phyloP scores from a whole-genome alignment of 1,140 invertebrate genomes.

The Varroa destructor region DNA sequence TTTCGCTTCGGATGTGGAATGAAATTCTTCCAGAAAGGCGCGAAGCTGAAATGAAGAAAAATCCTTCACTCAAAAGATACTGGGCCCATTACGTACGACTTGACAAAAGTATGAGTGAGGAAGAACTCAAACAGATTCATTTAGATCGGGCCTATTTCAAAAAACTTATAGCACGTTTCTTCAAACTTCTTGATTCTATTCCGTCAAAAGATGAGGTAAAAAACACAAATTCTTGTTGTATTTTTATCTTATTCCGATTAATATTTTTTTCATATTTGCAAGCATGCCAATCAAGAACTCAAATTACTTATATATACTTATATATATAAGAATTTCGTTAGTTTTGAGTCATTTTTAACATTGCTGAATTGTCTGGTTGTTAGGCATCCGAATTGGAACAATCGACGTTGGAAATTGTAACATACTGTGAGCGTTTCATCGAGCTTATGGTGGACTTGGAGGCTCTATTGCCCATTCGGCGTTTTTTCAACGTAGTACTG shows the following conservation, averaged over 20 bases:
- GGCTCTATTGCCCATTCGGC: constrained; percentile 76
- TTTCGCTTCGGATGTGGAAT: constrained; percentile 85
- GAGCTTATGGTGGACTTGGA: constrained; percentile 93
- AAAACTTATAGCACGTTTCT: constrained; percentile 78
- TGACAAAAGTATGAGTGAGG: constrained; percentile 53
- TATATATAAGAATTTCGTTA: no score
- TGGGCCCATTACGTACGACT: constrained; percentile 79
- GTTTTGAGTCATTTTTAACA: background rate
- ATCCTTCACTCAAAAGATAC: constrained; percentile 79
- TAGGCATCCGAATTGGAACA: constrained; percentile 39
- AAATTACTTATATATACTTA: no score
- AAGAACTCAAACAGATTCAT: constrained; percentile 54
- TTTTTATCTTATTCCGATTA: no score
- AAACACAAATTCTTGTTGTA: background rate
- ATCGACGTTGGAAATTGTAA: constrained; percentile 50
- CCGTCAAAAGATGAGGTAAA: constrained; percentile 47
- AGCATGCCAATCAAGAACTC: no score
- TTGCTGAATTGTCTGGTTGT: constrained; percentile 27
- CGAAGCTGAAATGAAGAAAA: constrained; percentile 67
- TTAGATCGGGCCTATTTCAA: constrained; percentile 81
- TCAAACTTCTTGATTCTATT: constrained; percentile 63
- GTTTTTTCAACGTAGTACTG: constrained; percentile 91
- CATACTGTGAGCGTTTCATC: constrained; percentile 87
- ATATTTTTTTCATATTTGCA: no score
- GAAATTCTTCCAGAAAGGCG: constrained; percentile 67